phyloP scores from a whole-genome alignment of 2,888 invertebrate species.

The Ceratothoa steindachneri region DNA sequence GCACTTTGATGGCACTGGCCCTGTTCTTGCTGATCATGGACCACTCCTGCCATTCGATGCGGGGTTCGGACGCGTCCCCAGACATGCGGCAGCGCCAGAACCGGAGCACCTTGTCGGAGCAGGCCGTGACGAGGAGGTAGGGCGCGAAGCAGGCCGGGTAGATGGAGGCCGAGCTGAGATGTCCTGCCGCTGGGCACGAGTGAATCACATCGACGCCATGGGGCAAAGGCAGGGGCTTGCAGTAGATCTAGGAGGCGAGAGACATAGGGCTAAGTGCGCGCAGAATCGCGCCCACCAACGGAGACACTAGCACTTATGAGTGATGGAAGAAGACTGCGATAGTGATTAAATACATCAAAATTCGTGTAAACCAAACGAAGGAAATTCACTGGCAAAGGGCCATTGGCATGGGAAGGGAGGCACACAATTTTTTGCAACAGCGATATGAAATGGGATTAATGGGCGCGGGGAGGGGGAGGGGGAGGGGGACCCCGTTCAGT shows the following conservation, averaged over 20 bases:
- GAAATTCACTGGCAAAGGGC: too few species aligned
- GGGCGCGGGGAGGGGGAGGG: too few species aligned
- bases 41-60: constrained; percentile 81
- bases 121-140: constrained; percentile 91
- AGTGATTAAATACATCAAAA: too few species aligned
- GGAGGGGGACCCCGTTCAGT: too few species aligned
- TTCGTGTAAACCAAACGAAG: too few species aligned
- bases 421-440: too few species aligned
- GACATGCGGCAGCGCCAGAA: constrained; percentile 78
- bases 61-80: constrained; percentile 53
- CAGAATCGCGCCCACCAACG: too few species aligned
- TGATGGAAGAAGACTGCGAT: too few species aligned
- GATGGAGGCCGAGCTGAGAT: constrained; percentile 93
- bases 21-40: constrained; percentile 73
- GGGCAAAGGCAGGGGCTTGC: constrained; percentile 79
- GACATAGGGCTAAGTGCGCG: too few species aligned
- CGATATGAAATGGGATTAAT: too few species aligned
- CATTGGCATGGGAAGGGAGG: too few species aligned
- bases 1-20: constrained; percentile 67
- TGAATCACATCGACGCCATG: constrained; percentile 87
- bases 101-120: constrained; percentile 81
- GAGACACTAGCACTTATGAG: too few species aligned
- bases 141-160: constrained; percentile 99
- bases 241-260: constrained; percentile 61
- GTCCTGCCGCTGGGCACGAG: constrained; percentile 92